Percentiles rank a stretch among this genome's conserved stretches.
Evolutionary conservation across 1,140 invertebrate species (phyloP).

Genomic region (Portunus trituberculatus): DNA sequence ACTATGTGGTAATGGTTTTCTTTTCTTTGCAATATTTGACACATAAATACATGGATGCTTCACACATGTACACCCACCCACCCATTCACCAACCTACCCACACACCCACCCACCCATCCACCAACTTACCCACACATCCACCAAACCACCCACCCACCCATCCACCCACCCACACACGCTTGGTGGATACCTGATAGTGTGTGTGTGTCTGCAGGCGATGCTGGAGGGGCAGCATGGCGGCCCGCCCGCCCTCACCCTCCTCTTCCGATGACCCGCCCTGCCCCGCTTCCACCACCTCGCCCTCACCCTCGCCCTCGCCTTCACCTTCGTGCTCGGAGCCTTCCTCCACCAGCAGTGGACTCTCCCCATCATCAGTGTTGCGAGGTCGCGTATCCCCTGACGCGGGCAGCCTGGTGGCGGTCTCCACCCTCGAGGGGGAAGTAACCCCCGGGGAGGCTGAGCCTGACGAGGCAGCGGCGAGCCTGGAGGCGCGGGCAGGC

Average conservation of each 20-base stretch:
- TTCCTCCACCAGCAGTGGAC: slow-evolving; percentile 35
- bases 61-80: slow-evolving; percentile 46
- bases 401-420: slow-evolving; percentile 13
- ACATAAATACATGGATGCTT: background rate
- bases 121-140: slow-evolving; percentile 47
- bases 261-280: slow-evolving; percentile 29
- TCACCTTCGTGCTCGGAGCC: background rate
- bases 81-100: slow-evolving; percentile 53
- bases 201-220: slow-evolving; percentile 45
- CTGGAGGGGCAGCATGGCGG: slow-evolving; percentile 24
- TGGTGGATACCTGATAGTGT: background rate
- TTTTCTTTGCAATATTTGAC: background rate
- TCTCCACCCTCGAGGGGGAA: background rate
- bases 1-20: too few species aligned
- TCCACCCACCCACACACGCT: slow-evolving; percentile 50
- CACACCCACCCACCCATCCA: slow-evolving; percentile 55
- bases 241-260: slow-evolving; percentile 26
- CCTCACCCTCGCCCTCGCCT: background rate
- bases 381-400: background rate
- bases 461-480: background rate
- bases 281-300: background rate
- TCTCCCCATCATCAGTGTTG: background rate
- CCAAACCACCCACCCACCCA: slow-evolving; percentile 52
- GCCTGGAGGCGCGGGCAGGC: slow-evolving; percentile 24
- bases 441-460: slow-evolving; percentile 21